Percentiles rank a stretch among this genome's conserved stretches.
phyloP scores from a whole-genome alignment of 2,797 vertebrate species.

The Selene dorsalis region DNA sequence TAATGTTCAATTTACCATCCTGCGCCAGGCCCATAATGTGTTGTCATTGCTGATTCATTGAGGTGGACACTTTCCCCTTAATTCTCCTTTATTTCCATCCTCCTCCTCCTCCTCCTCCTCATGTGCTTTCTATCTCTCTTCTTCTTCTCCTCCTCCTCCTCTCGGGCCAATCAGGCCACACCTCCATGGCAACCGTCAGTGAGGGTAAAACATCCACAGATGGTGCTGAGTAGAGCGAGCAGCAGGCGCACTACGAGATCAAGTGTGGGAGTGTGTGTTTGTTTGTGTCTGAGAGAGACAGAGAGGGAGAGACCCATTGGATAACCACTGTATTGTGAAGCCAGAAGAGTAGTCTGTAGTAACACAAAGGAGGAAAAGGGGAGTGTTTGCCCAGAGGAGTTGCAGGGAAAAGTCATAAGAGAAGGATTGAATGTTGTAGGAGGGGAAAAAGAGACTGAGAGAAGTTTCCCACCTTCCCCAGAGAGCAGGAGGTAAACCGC shows the following conservation, averaged over 20 bases:
- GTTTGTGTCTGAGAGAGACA: constrained; percentile 64
- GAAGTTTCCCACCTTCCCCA: constrained; percentile 38
- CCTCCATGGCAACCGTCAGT: constrained; percentile 86
- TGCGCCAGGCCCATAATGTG: constrained; percentile 73
- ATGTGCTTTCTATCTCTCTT: constrained; percentile 52
- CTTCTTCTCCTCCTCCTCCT: constrained; percentile 65
- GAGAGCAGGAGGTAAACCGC: constrained; percentile 69
- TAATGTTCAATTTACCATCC: constrained; percentile 64
- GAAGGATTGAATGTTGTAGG: constrained; percentile 48
- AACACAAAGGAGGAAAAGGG: constrained; percentile 48
- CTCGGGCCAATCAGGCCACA: constrained; percentile 82
- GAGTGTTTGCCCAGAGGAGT: constrained; percentile 55
- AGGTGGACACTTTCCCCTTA: constrained; percentile 77
- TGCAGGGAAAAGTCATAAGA: constrained; percentile 63
- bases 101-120: constrained; percentile 59
- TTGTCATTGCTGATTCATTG: constrained; percentile 84
- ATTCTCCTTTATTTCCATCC: constrained; percentile 68
- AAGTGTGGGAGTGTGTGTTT: constrained; percentile 75
- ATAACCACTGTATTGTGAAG: constrained; percentile 60
- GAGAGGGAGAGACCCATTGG: constrained; percentile 48
- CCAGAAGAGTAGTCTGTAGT: constrained; percentile 46
- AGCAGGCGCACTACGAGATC: constrained; percentile 77
- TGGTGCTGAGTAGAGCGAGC: constrained; percentile 83
- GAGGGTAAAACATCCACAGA: constrained; percentile 88
- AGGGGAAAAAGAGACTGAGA: constrained; percentile 36